Evolutionary conservation across 2,797 vertebrate species (phyloP).

Genomic region (Takifugu ocellatus): DNA sequence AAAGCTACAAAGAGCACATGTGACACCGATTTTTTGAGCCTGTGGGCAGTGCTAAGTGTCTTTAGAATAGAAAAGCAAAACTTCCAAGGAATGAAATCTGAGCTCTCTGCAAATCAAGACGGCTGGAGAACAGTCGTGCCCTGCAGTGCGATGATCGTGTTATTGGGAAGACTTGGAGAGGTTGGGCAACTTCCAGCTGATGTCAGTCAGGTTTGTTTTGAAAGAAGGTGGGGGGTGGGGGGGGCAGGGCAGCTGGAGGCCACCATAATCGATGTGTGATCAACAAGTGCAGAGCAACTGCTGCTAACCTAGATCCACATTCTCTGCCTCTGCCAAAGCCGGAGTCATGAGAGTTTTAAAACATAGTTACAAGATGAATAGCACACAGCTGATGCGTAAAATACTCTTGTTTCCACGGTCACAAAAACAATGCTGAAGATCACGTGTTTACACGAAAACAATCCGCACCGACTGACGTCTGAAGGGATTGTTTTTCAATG

Average conservation of each 20-base stretch:
- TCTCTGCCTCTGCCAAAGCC: not conserved
- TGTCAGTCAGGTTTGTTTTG: constrained; percentile 69
- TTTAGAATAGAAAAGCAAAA: not conserved
- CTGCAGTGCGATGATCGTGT: constrained; percentile 40
- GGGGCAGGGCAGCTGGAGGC: constrained; percentile 26
- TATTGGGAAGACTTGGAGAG: constrained; percentile 23
- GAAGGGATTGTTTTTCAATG: constrained; percentile 9
- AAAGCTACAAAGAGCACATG: constrained; percentile 11
- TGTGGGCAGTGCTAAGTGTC: not conserved
- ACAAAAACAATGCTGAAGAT: not conserved
- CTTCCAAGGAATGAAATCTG: constrained; percentile 23
- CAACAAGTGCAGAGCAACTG: constrained; percentile 22
- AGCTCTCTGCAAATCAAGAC: constrained; percentile 12
- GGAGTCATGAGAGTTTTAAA: not conserved
- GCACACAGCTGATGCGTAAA: not conserved
- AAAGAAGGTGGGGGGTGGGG: constrained; percentile 26
- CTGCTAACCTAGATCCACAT: not conserved
- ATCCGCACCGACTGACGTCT: too few species aligned
- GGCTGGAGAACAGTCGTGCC: constrained; percentile 48
- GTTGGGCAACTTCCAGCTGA: constrained; percentile 55
- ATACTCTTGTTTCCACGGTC: not conserved
- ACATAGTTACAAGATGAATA: not conserved
- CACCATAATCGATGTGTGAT: constrained; percentile 11
- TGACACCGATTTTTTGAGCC: constrained; percentile 11
- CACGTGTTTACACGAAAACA: too few species aligned